phyloP scores from a whole-genome alignment of 2,113 vertebrate genomes.

The Oreochromis aureus region DNA sequence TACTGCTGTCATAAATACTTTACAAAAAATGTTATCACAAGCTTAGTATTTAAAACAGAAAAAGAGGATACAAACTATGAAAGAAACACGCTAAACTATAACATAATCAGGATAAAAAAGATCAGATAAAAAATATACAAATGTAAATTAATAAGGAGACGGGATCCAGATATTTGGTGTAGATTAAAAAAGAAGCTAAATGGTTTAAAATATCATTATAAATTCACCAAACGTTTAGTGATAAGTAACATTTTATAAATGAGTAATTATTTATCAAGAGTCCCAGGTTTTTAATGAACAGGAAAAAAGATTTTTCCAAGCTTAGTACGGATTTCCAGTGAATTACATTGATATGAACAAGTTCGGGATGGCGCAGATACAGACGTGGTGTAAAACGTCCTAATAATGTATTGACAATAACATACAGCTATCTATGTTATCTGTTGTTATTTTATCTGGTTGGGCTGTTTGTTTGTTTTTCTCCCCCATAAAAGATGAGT shows the following conservation, averaged over 20 bases:
- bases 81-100: neutral
- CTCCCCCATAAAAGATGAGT: neutral
- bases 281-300: neutral
- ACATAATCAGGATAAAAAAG: neutral
- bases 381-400: neutral
- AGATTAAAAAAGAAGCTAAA: neutral
- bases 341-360: neutral
- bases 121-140: neutral
- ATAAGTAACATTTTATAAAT: neutral
- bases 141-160: neutral
- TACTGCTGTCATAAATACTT: neutral
- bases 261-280: fast-evolving
- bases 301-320: neutral
- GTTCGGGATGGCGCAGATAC: fast-evolving
- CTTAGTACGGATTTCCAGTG: fast-evolving
- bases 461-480: neutral
- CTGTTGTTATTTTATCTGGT: neutral
- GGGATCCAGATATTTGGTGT: neutral
- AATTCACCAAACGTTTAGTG: neutral
- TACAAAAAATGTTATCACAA: neutral
- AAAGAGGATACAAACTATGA: neutral
- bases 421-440: neutral
- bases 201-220: neutral
- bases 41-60: neutral
- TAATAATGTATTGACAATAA: neutral